phyloP scores from a whole-genome alignment of 2,888 invertebrate genomes.

The Hydrotaea cyrtoneurina region DNA sequence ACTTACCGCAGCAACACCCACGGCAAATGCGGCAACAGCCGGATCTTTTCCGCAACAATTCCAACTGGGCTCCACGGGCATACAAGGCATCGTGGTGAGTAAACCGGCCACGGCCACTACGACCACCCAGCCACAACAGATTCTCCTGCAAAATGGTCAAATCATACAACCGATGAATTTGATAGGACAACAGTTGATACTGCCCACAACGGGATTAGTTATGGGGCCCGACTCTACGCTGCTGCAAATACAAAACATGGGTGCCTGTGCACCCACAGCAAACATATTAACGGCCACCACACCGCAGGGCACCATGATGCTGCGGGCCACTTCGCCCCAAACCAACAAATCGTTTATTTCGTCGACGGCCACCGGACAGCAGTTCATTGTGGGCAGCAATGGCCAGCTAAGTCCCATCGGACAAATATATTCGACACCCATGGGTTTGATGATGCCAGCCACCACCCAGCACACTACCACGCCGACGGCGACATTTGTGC shows the following conservation, averaged over 20 bases:
- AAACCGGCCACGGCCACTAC: constrained; percentile 80
- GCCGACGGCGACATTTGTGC: constrained; percentile 86
- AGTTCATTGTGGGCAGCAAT: constrained; percentile 89
- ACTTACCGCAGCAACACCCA: constrained; percentile 77
- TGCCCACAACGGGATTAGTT: constrained; percentile 92
- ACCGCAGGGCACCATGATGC: constrained; percentile 87
- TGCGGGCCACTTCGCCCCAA: constrained; percentile 87
- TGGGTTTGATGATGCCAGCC: constrained; percentile 80
- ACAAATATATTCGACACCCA: constrained; percentile 80
- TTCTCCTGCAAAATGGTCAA: constrained; percentile 82
- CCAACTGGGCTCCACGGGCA: constrained; percentile 88
- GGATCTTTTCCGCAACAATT: constrained; percentile 86
- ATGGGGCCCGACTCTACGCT: constrained; percentile 91
- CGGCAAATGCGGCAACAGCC: constrained; percentile 81
- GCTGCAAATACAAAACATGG: constrained; percentile 89
- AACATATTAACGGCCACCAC: constrained; percentile 85
- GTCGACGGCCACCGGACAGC: constrained; percentile 83
- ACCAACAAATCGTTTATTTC: constrained; percentile 88
- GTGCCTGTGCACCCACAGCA: constrained; percentile 81
- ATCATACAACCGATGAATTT: constrained; percentile 92
- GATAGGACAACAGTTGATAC: constrained; percentile 91
- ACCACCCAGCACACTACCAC: constrained; percentile 73
- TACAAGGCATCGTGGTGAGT: constrained; percentile 87
- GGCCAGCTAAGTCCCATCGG: constrained; percentile 89
- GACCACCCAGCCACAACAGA: constrained; percentile 81